Evolutionary conservation across 2,888 invertebrate genomes (phyloP), one percentile per base, ranked within the genome.

Genomic region (Stramonita haemastoma): DNA sequence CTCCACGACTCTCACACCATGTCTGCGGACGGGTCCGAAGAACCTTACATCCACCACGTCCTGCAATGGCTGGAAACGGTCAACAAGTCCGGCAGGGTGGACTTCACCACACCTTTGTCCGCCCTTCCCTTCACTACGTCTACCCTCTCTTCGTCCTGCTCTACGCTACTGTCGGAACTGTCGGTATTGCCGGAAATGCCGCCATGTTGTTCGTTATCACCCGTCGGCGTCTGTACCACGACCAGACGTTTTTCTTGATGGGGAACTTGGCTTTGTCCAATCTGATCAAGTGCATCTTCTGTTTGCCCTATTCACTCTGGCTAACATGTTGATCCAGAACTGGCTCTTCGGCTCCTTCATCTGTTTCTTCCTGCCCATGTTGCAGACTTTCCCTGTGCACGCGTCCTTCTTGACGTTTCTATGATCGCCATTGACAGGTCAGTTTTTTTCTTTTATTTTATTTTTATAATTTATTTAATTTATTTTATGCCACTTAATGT

Each of bases 311-410:
- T n/a, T 97, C 13, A 97, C 97, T 0, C 95, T 97, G 91, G 97
- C 97, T 92, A 97, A 97, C 87, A 96, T 97, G 93, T 96, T 97
- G 73, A 96, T 97, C 90, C 97, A 97, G 94, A 97, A 97, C 97
- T 97, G 97, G 97, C 96, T 97, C 91, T 97, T 97, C 93, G 97
- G 97, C 15, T 97, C 97, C 93, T 97, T 97, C 92, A 95, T 97
- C 91, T 98, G 98, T 96, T 97, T 97, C 94, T 97, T 97, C 94
- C 94, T 97, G 92, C 97, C 98, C 0, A 97, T 98, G 97, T 94
- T 97, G 93, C 98, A 97, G 97, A 97, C 97, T 94, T 97, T 97
- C 92, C 97, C 97, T 1, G 95, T 97, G 89, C 97, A 98, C 95
- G 97, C 97, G 88, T 97, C 97, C 34, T 97, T 97, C 96, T 96